A percentile compares a stretch with the other conserved stretches of the same genome.
Evolutionary conservation across 1,140 invertebrate species (phyloP).

Genomic region (Akabosia matsudoensis): DNA sequence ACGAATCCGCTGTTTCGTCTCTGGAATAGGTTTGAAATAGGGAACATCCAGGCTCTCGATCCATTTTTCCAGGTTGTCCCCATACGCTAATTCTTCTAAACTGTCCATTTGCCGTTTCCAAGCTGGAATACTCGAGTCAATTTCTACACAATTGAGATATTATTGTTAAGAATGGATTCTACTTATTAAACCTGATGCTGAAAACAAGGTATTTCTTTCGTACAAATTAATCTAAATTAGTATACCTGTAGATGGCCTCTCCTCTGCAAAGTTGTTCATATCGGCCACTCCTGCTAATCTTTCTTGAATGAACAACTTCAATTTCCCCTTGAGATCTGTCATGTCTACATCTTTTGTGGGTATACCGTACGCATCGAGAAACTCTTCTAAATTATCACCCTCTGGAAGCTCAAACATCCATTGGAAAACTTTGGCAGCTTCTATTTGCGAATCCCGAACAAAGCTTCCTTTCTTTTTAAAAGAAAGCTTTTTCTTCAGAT

Average conservation of each 20-base stretch:
- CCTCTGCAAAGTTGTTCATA: neutral
- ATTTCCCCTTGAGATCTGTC: neutral
- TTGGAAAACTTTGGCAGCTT: neutral
- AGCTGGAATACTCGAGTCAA: neutral
- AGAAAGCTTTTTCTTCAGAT: slow-evolving; percentile 5
- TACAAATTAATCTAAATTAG: neutral
- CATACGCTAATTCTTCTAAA: slow-evolving; percentile 15
- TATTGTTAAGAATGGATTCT: neutral
- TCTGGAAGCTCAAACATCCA: slow-evolving; percentile 1
- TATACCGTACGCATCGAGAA: slow-evolving; percentile 18
- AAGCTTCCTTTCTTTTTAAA: neutral
- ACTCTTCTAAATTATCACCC: slow-evolving; percentile 27
- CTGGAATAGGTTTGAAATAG: neutral
- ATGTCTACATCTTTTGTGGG: slow-evolving; percentile 16
- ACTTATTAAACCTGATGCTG: neutral
- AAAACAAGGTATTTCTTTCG: neutral
- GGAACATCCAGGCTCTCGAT: slow-evolving; percentile 26
- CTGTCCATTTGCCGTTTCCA: slow-evolving; percentile 10
- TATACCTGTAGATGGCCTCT: neutral
- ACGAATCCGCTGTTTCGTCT: slow-evolving; percentile 18
- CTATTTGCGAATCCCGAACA: neutral
- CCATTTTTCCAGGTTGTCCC: slow-evolving; percentile 31
- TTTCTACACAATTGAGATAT: neutral
- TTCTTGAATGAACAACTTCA: neutral
- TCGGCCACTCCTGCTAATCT: neutral